Evolutionary conservation across 2,888 invertebrate genomes (phyloP).

Genomic region (Epirrita christyi): DNA sequence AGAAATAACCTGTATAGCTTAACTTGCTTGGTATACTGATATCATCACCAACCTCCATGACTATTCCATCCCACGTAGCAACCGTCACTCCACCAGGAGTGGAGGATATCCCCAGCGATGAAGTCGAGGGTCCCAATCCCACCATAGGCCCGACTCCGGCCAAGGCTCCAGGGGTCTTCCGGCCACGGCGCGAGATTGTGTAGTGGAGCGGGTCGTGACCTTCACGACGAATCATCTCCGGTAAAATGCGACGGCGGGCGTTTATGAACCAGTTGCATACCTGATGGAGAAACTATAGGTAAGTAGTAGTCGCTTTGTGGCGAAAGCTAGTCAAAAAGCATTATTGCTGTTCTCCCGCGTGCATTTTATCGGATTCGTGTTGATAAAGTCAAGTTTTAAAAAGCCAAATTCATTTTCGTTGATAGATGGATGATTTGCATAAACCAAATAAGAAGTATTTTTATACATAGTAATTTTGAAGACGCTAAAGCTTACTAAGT

Average conservation of each 20-base stretch:
- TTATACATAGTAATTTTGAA: too few species aligned
- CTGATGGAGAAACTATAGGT: constrained; percentile 47
- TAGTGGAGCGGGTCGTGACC: constrained; percentile 96
- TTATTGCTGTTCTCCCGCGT: too few species aligned
- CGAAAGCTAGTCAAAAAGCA: too few species aligned
- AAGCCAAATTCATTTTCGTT: too few species aligned
- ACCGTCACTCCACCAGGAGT: constrained; percentile 55
- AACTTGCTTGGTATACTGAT: too few species aligned
- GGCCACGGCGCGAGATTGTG: constrained; percentile 94
- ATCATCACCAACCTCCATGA: constrained; percentile 62
- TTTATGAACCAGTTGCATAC: constrained; percentile 99
- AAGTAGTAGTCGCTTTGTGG: too few species aligned
- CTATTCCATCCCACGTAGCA: constrained; percentile 69
- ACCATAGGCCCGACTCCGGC: constrained; percentile 50
- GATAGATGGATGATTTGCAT: too few species aligned
- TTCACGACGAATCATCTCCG: constrained; percentile 96
- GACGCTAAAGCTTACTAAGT: too few species aligned
- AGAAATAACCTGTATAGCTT: too few species aligned
- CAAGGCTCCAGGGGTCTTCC: constrained; percentile 83
- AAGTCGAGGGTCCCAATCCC: constrained; percentile 57
- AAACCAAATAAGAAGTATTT: too few species aligned
- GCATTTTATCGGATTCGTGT: too few species aligned
- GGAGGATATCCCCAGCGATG: constrained; percentile 45
- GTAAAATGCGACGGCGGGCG: constrained; percentile 94
- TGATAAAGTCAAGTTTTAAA: too few species aligned